Base-by-base conservation (phyloP, 2,888 invertebrate species). In the Coelopa pilipes region DNA sequence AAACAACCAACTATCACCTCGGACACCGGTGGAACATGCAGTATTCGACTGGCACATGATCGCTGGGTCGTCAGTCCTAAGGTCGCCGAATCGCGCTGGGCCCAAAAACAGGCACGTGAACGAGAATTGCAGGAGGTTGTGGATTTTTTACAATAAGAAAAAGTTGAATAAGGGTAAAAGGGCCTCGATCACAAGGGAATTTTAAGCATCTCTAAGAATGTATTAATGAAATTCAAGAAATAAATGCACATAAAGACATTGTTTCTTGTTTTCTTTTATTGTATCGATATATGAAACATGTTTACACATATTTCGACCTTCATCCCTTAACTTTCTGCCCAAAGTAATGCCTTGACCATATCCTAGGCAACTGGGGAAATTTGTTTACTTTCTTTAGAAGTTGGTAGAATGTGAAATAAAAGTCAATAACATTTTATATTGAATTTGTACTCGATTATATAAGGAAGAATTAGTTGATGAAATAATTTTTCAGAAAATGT, bases 51-150 rank as follows among this genome's bases (percentile, higher is more conserved):
- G 76, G 92, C 90, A 79, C 93, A 94, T 82, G 92, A 93, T 78
- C 93, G 93, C 81, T 94, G 93, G 92, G 90, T 91, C 72, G 85
- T 93, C 7, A 90, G 90, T 69, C 91, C 93, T 45, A 91, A 91
- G 82, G 87, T 93, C 49, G 92, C 93, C 0, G 94, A 94, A 85
- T 90, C 91, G 66, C 89, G 93, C 66, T 94, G 94, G 93, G 93
- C 93, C 1, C 93, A 93, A 82, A 91, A 93, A 81, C 92, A 94
- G 84, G 94, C 94, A 2, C 89, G 92, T 72, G 90, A 91, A 79
- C 87, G 94, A 76, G 94, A 94, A 83, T 87, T 94, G 19, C 92
- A 92, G 63, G 94, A 94, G 87, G 93, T 94, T 11, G 90, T 91
- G 1, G 93, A 94, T 80, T 94, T 94, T 85, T 90, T 92, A 77